Percentiles rank a stretch among this genome's conserved stretches.
These are phyloP conservation scores for Tribolium madens DNA, from an alignment of 1,140 invertebrate species.

Conservation along the genomic window DNA sequence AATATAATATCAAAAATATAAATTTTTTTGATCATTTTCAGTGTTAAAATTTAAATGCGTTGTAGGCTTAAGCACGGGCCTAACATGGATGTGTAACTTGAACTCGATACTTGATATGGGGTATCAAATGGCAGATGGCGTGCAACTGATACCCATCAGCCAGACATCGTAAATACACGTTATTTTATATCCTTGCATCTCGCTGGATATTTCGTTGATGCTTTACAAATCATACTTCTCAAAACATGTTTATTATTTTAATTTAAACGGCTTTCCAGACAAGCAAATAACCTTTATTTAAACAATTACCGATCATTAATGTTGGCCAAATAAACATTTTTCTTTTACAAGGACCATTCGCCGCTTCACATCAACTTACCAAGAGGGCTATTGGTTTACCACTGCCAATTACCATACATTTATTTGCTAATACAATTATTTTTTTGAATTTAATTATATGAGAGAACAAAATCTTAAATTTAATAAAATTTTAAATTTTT, in stretches of 20 bases:
- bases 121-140: constrained; percentile 62
- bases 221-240: constrained; percentile 12
- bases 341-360: not conserved
- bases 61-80: constrained; percentile 54
- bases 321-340: not conserved
- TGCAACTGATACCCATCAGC: constrained; percentile 63
- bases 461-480: too few species aligned
- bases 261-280: not conserved
- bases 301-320: not conserved
- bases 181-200: constrained; percentile 62
- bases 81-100: constrained; percentile 60
- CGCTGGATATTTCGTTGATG: constrained; percentile 47
- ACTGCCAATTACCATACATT: too few species aligned
- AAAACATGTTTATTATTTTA: constrained; percentile 24
- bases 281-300: not conserved
- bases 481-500: too few species aligned
- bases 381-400: not conserved
- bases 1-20: not conserved
- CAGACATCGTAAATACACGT: constrained; percentile 62
- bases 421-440: too few species aligned
- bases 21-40: constrained; percentile 28
- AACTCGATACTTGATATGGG: constrained; percentile 58
- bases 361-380: not conserved
- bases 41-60: constrained; percentile 42
- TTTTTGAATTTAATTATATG: too few species aligned